A percentile compares a stretch with the other conserved stretches of the same genome.
Evolutionary conservation across 2,888 invertebrate species (phyloP).

Genomic region (Notodonta dromedarius): DNA sequence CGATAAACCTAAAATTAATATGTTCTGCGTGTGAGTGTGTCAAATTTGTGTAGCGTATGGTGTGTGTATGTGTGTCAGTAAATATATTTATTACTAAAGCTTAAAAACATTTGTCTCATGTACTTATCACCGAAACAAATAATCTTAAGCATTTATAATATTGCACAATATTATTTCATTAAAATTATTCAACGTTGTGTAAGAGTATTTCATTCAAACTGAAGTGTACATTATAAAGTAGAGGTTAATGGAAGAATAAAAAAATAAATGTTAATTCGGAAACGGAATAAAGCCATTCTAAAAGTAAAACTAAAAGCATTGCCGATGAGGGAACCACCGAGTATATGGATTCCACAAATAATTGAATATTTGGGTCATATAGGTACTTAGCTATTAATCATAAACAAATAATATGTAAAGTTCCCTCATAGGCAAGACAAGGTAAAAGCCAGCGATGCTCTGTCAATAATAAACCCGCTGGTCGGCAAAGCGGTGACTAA

Average conservation of each 20-base stretch:
- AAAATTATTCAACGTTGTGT: neutral
- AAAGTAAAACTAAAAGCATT: slow-evolving; percentile 64
- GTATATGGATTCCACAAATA: slow-evolving; percentile 5
- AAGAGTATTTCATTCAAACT: slow-evolving; percentile 12
- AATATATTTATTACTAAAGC: slow-evolving; percentile 7
- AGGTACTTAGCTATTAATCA: neutral
- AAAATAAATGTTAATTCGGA: slow-evolving; percentile 47
- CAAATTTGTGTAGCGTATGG: slow-evolving; percentile 21
- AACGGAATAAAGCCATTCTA: slow-evolving; percentile 63
- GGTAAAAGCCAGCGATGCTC: slow-evolving; percentile 63
- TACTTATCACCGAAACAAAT: slow-evolving; percentile 12
- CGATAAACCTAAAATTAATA: slow-evolving; percentile 33
- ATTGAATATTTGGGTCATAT: neutral
- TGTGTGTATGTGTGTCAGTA: slow-evolving; percentile 23
- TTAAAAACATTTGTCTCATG: slow-evolving; percentile 6
- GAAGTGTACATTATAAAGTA: slow-evolving; percentile 35
- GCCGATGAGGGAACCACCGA: slow-evolving; percentile 49
- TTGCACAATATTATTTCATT: slow-evolving; percentile 5
- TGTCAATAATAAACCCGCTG: slow-evolving; percentile 60
- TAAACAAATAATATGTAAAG: neutral
- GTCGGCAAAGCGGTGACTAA: slow-evolving; percentile 74
- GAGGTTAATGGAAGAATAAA: slow-evolving; percentile 59
- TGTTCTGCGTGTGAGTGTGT: slow-evolving; percentile 31
- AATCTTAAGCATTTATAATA: slow-evolving; percentile 26
- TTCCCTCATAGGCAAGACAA: slow-evolving; percentile 43